Base-by-base conservation (phyloP, 2,797 vertebrate species). In the Tapera naevia region DNA sequence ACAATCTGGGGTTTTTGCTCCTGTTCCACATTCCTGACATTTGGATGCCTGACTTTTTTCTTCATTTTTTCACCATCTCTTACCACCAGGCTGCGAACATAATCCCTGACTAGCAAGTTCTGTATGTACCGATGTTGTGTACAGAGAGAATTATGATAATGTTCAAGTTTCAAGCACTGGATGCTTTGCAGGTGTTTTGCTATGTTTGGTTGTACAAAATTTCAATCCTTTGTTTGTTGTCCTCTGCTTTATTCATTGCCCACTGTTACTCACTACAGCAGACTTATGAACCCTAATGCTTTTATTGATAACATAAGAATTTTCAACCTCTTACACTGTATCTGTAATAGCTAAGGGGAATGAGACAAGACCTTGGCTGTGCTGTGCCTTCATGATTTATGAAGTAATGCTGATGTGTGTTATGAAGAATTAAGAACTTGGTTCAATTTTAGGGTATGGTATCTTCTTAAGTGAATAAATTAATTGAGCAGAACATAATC, bases 111-210 rank as follows among this genome's bases (percentile, higher is more conserved):
- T 70, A 22, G 24, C 5, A 5, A 39, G 13, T 45, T 65, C 17
- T 60, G 51, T 58, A 10, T 60, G 43, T 43, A 18, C 18, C 2
- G 0, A 37, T 1, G 1, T 10, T 13, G 9, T 22, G 19, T 66
- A 71, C 13, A 32, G 69, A 48, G 39, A 60, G 39, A 48, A 27
- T 1, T 61, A 22, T 13, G 21, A 13, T 25, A 33, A 65, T 30
- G 39, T 48, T 58, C 17, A 60, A 16, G 24, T 80, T 80, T 58
- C 17, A 58, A 13, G 23, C 71, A 76, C 70, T 35, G 53, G 17
- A 9, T 16, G 5, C 25, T 35, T 87, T 32, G 14, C 3, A 62
- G 66, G 9, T 54, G 18, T n/a, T n/a, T n/a, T n/a, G n/a, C 28
- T 21, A n/a, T 39, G 16, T 66, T 30, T 51, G 30, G 7, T 7